Conservation (phyloP, 2,797 vertebrate genomes). For the Eospalax fontanierii region DNA sequence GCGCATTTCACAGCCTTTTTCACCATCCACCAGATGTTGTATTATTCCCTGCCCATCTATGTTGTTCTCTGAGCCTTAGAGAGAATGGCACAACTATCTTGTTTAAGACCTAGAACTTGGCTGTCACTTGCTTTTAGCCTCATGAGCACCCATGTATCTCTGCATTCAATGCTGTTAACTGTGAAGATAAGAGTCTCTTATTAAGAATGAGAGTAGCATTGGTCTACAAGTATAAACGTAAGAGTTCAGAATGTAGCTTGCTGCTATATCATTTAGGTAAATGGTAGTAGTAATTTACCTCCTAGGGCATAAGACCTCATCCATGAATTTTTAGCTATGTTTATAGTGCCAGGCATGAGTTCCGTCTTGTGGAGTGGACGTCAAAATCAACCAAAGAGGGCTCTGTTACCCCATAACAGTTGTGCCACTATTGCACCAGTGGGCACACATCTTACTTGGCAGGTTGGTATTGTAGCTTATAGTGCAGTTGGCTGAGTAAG, state of each 20-base stretch:
- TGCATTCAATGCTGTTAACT: not conserved
- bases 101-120: not conserved
- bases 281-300: not conserved
- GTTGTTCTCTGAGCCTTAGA: not conserved
- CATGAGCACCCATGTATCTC: not conserved
- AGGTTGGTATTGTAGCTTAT: not conserved
- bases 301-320: not conserved
- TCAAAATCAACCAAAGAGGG: not conserved
- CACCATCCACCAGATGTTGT: not conserved
- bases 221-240: not conserved
- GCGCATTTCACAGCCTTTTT: not conserved
- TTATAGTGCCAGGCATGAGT: not conserved
- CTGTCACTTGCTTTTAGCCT: no score
- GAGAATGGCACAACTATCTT: no score
- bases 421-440: not conserved
- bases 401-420: not conserved
- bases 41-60: not conserved
- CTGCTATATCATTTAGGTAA: not conserved
- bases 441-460: not conserved
- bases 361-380: not conserved
- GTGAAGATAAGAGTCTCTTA: not conserved
- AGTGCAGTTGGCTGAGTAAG: not conserved
- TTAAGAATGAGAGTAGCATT: not conserved
- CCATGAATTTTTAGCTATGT: not conserved
- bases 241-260: not conserved